Percentiles rank a stretch among this genome's conserved stretches.
These are phyloP conservation scores for Littorina saxatilis DNA, from an alignment of 1,140 invertebrate genomes.

Conservation along the genomic window DNA sequence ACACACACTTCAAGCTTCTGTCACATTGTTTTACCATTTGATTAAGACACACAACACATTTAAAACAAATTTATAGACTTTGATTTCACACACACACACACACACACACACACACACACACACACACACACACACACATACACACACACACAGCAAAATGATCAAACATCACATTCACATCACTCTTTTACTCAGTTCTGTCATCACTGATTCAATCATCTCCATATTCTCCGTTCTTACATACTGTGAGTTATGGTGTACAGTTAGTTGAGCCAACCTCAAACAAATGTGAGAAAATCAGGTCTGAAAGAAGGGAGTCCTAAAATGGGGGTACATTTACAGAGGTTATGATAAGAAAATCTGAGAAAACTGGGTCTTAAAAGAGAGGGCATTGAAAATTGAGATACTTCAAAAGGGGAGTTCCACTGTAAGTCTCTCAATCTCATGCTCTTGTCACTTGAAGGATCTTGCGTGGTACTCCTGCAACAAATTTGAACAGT, in stretches of 20 bases:
- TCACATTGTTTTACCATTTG: no score
- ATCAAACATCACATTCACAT: not conserved
- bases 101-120: not conserved
- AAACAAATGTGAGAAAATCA: no score
- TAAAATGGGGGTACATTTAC: not conserved
- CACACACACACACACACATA: not conserved
- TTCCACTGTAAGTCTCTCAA: not conserved
- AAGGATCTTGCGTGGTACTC: conserved; percentile 55
- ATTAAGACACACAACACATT: no score
- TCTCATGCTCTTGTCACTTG: conserved; percentile 39
- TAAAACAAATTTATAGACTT: not conserved
- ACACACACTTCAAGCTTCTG: no score
- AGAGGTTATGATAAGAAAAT: not conserved
- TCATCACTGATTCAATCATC: no score
- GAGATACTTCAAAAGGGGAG: not conserved
- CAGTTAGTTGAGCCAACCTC: no score
- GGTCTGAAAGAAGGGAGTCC: no score
- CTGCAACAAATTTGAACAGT: conserved; percentile 44
- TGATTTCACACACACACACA: no score
- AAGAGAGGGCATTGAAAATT: no score
- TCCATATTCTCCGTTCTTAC: no score
- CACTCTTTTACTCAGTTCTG: not conserved
- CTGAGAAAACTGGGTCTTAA: not conserved
- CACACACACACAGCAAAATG: no score
- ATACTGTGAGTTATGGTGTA: no score